Evolutionary conservation across 2,797 vertebrate genomes (phyloP).

Genomic region (Ara ararauna): DNA sequence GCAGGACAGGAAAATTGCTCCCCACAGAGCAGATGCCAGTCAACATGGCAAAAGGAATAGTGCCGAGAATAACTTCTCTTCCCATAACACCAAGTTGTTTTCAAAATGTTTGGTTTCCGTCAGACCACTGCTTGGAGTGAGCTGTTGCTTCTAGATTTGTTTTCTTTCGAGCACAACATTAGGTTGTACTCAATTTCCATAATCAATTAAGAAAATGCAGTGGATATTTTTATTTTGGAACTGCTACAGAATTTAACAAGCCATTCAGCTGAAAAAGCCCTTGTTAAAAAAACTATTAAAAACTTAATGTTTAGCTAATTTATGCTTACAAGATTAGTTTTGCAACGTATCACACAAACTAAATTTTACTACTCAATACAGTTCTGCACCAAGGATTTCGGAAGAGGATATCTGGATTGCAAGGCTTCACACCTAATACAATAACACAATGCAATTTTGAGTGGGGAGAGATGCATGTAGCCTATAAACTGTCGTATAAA

Average conservation of each 20-base stretch:
- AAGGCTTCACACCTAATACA: constrained; percentile 11
- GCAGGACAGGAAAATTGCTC: constrained; percentile 66
- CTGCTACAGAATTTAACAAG: constrained; percentile 38
- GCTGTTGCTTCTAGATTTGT: background rate
- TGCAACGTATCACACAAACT: background rate
- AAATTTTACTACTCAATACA: background rate
- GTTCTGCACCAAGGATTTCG: constrained; percentile 19
- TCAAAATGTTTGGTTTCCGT: constrained; percentile 8
- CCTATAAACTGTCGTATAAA: background rate
- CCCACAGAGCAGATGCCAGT: constrained; percentile 65
- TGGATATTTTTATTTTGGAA: constrained; percentile 38
- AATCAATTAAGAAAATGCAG: constrained; percentile 51
- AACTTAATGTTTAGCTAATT: constrained; percentile 38
- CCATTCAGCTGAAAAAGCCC: constrained; percentile 30
- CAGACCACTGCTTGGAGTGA: background rate
- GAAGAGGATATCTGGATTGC: constrained; percentile 22
- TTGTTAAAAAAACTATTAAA: constrained; percentile 41
- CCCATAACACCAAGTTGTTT: background rate
- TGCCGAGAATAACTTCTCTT: constrained; percentile 1
- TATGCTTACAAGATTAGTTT: constrained; percentile 22
- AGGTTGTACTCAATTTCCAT: constrained; percentile 12
- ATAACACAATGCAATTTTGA: background rate
- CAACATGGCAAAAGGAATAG: constrained; percentile 34
- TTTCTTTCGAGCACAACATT: constrained; percentile 10
- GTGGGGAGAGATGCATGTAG: background rate